These are phyloP conservation scores for Acrobeloides nanus DNA, from an alignment of 2,888 invertebrate species.

Conservation along the genomic window DNA sequence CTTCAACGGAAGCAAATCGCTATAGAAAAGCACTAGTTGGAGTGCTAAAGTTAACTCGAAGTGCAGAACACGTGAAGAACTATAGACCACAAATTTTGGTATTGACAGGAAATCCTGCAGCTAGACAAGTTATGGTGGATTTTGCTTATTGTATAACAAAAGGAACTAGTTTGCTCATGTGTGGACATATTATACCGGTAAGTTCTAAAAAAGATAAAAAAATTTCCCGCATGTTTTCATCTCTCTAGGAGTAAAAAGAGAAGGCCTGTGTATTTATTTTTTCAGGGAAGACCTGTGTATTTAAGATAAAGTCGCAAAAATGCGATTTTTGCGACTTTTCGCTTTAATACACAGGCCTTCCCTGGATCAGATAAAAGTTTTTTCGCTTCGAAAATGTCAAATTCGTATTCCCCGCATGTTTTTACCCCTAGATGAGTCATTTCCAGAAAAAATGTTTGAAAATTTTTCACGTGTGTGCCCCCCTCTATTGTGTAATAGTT, in stretches of 20 bases:
- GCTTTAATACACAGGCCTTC: neutral
- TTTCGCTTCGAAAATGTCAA: no score
- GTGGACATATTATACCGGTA: conserved; percentile 38
- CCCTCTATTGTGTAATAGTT: neutral
- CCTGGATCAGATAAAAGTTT: no score
- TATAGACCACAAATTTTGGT: conserved; percentile 61
- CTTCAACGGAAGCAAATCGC: conserved; percentile 83
- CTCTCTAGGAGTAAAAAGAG: conserved; percentile 25
- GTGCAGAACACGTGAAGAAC: conserved; percentile 90
- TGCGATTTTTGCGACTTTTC: neutral
- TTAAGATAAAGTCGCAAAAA: no score
- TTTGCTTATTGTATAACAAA: conserved; percentile 37
- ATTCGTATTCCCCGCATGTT: no score
- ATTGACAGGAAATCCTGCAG: conserved; percentile 40
- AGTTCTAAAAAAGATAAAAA: conserved; percentile 40
- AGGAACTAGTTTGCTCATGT: conserved; percentile 42
- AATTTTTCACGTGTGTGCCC: no score
- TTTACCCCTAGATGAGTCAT: no score
- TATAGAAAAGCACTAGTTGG: conserved; percentile 81
- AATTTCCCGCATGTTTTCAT: conserved; percentile 34
- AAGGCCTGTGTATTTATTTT: neutral
- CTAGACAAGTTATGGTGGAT: conserved; percentile 36
- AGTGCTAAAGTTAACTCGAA: conserved; percentile 75
- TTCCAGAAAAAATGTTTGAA: no score
- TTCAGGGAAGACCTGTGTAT: no score